phyloP scores from a whole-genome alignment of 2,888 invertebrate species.

The Drosophila testacea region DNA sequence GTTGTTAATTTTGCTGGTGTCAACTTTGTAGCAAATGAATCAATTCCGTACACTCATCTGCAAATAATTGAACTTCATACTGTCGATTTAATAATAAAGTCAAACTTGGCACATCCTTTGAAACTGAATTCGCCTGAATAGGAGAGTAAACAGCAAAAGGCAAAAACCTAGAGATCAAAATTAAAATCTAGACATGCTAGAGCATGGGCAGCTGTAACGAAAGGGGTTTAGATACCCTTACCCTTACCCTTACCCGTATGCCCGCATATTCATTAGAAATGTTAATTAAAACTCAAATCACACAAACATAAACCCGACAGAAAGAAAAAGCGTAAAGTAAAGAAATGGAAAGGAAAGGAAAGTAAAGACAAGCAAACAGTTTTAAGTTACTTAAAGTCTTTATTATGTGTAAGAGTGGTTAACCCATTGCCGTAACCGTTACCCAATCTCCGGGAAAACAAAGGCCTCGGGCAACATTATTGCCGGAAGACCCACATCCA shows the following conservation, averaged over 20 bases:
- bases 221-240: neutral
- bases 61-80: neutral
- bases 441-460: conserved; percentile 21
- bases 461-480: conserved; percentile 29
- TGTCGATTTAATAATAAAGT: conserved; percentile 20
- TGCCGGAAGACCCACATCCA: conserved; percentile 23
- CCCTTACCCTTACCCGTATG: conserved; percentile 13
- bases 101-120: conserved; percentile 31
- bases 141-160: conserved; percentile 26
- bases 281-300: conserved; percentile 78
- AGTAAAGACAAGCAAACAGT: conserved; percentile 70
- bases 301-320: conserved; percentile 45
- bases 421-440: conserved; percentile 58
- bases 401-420: conserved; percentile 75
- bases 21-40: neutral
- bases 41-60: neutral
- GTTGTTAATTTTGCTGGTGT: neutral
- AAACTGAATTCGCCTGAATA: conserved; percentile 10
- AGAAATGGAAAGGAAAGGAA: conserved; percentile 24
- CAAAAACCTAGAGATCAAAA: conserved; percentile 16
- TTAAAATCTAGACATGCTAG: neutral
- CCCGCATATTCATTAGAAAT: conserved; percentile 69
- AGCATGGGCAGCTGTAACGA: neutral
- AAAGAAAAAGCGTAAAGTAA: conserved; percentile 28
- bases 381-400: conserved; percentile 81